Percentiles rank a stretch among this genome's conserved stretches.
Conservation (phyloP, 2,113 vertebrate genomes). For the Cygnus atratus region DNA sequence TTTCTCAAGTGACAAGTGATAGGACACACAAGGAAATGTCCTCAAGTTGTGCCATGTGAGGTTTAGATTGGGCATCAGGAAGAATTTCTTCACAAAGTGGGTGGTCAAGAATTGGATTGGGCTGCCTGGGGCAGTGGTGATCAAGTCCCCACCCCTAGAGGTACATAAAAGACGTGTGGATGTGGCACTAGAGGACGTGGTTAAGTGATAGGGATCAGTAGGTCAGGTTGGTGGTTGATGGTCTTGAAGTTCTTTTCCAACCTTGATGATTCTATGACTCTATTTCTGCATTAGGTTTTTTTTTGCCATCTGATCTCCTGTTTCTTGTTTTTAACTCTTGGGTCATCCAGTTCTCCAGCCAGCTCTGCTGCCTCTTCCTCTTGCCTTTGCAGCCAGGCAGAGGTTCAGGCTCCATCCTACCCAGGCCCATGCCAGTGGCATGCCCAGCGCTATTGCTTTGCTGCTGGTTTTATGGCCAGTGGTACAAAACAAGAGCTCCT, state of each 20-base stretch:
- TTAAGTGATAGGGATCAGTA: neutral
- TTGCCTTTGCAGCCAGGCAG: neutral
- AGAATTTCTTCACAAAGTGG: neutral
- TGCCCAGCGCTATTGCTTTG: neutral
- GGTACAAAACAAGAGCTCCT: neutral
- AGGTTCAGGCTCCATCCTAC: neutral
- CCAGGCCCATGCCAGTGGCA: neutral
- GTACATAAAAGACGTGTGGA: neutral
- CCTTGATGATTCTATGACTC: neutral
- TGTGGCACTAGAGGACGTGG: neutral
- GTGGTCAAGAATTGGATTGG: neutral
- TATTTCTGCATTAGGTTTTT: neutral
- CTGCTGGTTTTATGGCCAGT: neutral
- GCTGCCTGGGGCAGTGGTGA: neutral
- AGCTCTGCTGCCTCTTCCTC: rapidly evolving
- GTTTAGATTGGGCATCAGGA: neutral
- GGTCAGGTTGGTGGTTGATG: neutral
- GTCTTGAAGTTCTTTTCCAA: neutral
- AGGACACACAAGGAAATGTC: neutral
- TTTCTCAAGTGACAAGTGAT: neutral
- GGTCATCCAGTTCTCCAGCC: neutral
- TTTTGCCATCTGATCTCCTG: neutral
- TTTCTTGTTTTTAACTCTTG: neutral
- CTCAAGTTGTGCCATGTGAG: neutral
- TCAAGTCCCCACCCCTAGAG: neutral